These are phyloP conservation scores for Aleiodes alternator DNA, from an alignment of 2,888 invertebrate species.

Conservation along the genomic window DNA sequence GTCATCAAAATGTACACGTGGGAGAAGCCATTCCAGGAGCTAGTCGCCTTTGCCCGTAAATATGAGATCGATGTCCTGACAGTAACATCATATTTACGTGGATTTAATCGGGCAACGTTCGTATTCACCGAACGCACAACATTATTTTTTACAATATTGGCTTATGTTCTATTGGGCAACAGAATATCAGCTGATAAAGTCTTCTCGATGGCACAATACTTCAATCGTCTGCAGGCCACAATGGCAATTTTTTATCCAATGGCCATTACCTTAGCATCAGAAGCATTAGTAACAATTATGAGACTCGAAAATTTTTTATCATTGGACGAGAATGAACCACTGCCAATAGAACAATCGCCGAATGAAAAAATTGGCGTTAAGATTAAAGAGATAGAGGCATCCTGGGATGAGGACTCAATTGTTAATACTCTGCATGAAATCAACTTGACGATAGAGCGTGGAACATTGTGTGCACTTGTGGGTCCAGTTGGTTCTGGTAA, in stretches of 20 bases:
- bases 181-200: conserved; percentile 80
- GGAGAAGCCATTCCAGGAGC: conserved; percentile 81
- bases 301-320: conserved; percentile 79
- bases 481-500: conserved; percentile 94
- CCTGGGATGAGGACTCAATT: conserved; percentile 72
- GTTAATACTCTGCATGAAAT: conserved; percentile 74
- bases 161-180: conserved; percentile 82
- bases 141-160: conserved; percentile 86
- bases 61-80: conserved; percentile 84
- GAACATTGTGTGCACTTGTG: conserved; percentile 85
- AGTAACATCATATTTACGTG: conserved; percentile 82
- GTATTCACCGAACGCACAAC: conserved; percentile 92
- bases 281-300: conserved; percentile 80
- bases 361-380: conserved; percentile 47
- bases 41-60: conserved; percentile 83
- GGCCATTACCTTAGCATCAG: conserved; percentile 80
- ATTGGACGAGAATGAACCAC: conserved; percentile 77
- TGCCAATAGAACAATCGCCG: conserved; percentile 41
- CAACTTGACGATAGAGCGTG: conserved; percentile 78
- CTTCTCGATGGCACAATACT: conserved; percentile 87
- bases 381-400: conserved; percentile 75
- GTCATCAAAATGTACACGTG: too few species aligned
- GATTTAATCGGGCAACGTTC: conserved; percentile 80
- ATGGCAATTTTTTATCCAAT: conserved; percentile 82
- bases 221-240: conserved; percentile 83